Evolutionary conservation across 2,113 vertebrate species (phyloP), one percentile per base, ranked within the genome.

Genomic region (Gadus chalcogrammus): DNA sequence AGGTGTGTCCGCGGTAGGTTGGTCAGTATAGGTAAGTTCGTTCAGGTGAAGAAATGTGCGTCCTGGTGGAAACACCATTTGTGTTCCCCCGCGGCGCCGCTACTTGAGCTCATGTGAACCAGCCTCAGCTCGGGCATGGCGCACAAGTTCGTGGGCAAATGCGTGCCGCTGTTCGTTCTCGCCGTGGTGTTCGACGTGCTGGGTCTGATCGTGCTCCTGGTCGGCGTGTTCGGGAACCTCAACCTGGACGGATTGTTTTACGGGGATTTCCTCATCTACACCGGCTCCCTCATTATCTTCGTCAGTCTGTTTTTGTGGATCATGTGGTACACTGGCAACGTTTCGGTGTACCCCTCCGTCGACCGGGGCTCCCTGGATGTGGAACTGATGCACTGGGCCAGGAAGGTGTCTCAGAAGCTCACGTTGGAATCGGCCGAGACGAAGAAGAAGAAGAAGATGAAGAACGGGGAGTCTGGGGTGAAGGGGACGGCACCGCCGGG

Each of bases 191-290:
- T 93, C 67, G 91, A 92, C n/a, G 73, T 75, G 0, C 55, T 65
- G 0, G 92, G 92, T 0, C 65, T 93, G 35, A 64, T 68, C 0
- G 63, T 91, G 0, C 79, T 93, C 0, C 77, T 93, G 9, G 78
- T 92, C n/a, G 92, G 92, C 12, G 82, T 92, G 61, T 92, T 93
- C 72, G 92, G 88, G 5, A 82, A 92, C 56, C 74, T 91, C 67
- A 81, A 67, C 0, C 1, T 83, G 22, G 38, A 84, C 42, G 91
- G 89, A 1, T 35, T 35, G 61, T 92, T 88, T 70, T 92, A 92
- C 13, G 92, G 92, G 3, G 93, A 94, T 73, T 94, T 93, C 66
- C 85, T 94, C 15, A 88, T 94, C 73, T 93, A 89, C 81, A 92
- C 90, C 15, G 93, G 93, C 15, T 78, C 93, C 0, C 2, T 93